Evolutionary conservation across 2,888 invertebrate species (phyloP), one percentile per base, ranked within the genome.

Genomic region (Marasmarcha lunaedactyla): DNA sequence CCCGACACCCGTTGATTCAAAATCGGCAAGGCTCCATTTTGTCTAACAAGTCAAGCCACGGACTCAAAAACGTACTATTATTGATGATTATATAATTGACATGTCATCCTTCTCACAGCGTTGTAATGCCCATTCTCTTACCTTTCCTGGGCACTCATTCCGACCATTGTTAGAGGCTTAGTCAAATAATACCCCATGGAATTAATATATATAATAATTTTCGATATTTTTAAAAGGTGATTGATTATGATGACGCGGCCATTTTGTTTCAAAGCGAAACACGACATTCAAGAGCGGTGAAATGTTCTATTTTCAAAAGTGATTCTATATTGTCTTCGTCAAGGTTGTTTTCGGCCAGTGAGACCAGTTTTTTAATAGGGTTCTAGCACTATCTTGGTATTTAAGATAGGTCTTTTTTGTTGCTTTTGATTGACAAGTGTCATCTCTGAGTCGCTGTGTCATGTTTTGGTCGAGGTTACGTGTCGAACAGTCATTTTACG

Each of bases 191-290:
- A 65, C 65, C 61, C 57, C 50, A 52, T 55, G 53, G 69, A 71
- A 81, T 79, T 81, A 81, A 81, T 81, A 73, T n/a, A n/a, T n/a
- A n/a, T 77, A 74, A 71, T 73, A 72, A 78, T 76, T 72, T 70
- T 65, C 55, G 63, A 72, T 71, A 69, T 70, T 67, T 66, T 65
- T 68, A 57, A 73, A 72, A 70, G 72, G 74, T 81, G 81, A 81
- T 81, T 81, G 81, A 81, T 81, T 77, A 69, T 62, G 55, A 57
- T 81, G 81, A 81, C 64, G 57, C 48, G 47, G 78, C 48, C 48
- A 14, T 46, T 52, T 50, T 51, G 55, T 52, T 20, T 20, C 20
- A 5, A 3, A 7, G 20, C 7, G 50, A 51, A 54, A 53, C 47
- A 51, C 45, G 54, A 51, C 54, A 55, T 50, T 59, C 55, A 58